phyloP scores from a whole-genome alignment of 92 coral and sea anemone species.

The Parazoanthus atlanticus region DNA sequence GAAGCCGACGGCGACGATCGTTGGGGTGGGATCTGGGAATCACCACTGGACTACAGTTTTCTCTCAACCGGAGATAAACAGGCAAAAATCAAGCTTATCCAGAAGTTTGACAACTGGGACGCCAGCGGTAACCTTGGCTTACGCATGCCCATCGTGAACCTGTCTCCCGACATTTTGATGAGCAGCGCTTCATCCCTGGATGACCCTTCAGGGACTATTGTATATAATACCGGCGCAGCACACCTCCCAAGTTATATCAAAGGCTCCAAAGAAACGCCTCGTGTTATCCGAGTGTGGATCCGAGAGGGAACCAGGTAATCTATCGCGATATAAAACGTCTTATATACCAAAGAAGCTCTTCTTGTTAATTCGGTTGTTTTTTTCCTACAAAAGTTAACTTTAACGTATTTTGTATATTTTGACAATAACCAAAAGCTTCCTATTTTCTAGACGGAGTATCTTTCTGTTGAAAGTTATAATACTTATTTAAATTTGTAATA shows the following conservation, averaged over 20 bases:
- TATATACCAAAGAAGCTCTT: no score
- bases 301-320: constrained; percentile 55
- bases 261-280: constrained; percentile 26
- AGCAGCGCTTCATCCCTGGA: constrained; percentile 25
- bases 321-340: not conserved
- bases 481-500: no score
- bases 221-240: constrained; percentile 18
- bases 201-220: constrained; percentile 51
- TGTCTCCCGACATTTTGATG: constrained; percentile 29
- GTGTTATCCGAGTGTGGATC: constrained; percentile 53
- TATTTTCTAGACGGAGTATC: no score
- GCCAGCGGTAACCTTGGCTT: constrained; percentile 5
- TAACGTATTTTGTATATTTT: no score
- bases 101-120: constrained; percentile 25
- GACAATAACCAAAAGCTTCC: not conserved
- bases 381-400: not conserved
- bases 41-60: not conserved
- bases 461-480: no score
- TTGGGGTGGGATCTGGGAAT: constrained; percentile 11
- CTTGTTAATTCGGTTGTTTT: not conserved
- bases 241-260: constrained; percentile 34
- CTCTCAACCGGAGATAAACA: constrained; percentile 33
- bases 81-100: constrained; percentile 30
- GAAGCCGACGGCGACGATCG: not conserved
- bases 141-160: constrained; percentile 52